Percentiles rank a stretch among this genome's conserved stretches.
These are phyloP conservation scores for Andricus grossulariae DNA, from an alignment of 1,140 invertebrate species.

Conservation along the genomic window DNA sequence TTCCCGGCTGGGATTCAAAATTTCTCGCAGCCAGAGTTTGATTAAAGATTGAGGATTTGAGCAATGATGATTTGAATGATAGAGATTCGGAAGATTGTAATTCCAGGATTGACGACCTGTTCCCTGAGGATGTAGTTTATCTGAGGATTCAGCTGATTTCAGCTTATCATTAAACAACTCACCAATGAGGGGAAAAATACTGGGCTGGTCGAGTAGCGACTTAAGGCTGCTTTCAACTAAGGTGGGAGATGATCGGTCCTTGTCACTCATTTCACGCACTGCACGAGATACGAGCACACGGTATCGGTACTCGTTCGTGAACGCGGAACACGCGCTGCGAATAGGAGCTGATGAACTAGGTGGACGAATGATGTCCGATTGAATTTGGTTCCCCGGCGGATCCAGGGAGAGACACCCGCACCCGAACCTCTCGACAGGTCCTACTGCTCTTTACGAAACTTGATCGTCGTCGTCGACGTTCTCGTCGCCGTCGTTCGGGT, in stretches of 20 bases:
- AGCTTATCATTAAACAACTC: slow-evolving; percentile 70
- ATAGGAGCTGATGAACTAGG: slow-evolving; percentile 7
- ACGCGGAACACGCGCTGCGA: slow-evolving; percentile 29
- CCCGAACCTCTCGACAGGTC: slow-evolving; percentile 62
- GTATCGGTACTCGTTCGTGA: slow-evolving; percentile 36
- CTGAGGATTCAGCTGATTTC: neutral
- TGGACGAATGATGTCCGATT: slow-evolving; percentile 6
- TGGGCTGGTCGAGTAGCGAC: slow-evolving; percentile 84
- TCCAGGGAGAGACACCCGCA: slow-evolving; percentile 59
- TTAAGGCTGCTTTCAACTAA: slow-evolving; percentile 87
- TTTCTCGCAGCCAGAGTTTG: neutral
- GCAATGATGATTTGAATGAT: too few relatives aligned
- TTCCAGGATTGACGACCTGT: neutral
- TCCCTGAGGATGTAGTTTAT: neutral
- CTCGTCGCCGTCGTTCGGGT: slow-evolving; percentile 40
- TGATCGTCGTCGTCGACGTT: slow-evolving; percentile 42
- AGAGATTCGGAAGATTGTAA: neutral
- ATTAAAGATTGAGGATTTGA: neutral
- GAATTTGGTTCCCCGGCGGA: slow-evolving; percentile 40
- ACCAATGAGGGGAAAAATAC: slow-evolving; percentile 87
- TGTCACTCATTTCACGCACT: slow-evolving; percentile 83
- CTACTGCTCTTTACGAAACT: slow-evolving; percentile 49
- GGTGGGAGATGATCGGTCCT: slow-evolving; percentile 86
- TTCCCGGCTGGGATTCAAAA: slow-evolving; percentile 16
- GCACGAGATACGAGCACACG: slow-evolving; percentile 52